Conservation (phyloP, 2,888 invertebrate species). For the Hyalella azteca region DNA sequence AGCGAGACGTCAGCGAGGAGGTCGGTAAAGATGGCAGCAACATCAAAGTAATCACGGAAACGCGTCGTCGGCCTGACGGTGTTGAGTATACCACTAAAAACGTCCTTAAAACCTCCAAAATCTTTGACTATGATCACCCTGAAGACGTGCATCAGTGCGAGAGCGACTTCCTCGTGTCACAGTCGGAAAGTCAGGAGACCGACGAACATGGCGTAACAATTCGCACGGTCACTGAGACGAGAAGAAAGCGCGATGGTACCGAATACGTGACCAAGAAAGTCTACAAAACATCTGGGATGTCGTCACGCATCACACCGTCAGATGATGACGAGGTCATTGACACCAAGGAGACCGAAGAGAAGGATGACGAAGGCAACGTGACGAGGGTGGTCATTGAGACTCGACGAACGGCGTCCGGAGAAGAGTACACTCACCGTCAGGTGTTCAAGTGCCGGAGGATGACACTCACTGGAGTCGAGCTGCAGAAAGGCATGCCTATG, state of each 20-base stretch:
- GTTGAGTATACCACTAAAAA: slow-evolving; percentile 57
- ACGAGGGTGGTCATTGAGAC: slow-evolving; percentile 50
- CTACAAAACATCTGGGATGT: slow-evolving; percentile 56
- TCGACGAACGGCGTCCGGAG: slow-evolving; percentile 47
- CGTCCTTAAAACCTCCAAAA: slow-evolving; percentile 55
- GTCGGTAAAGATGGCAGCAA: slow-evolving; percentile 56
- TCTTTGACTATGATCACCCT: slow-evolving; percentile 58
- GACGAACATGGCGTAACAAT: slow-evolving; percentile 56
- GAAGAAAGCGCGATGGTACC: slow-evolving; percentile 50
- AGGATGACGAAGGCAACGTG: slow-evolving; percentile 47
- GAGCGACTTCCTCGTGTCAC: slow-evolving; percentile 50
- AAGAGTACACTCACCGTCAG: slow-evolving; percentile 57
- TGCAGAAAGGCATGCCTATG: slow-evolving; percentile 52
- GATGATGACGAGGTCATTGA: slow-evolving; percentile 54
- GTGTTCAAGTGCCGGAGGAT: slow-evolving; percentile 53
- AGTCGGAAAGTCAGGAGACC: slow-evolving; percentile 50
- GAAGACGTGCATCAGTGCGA: slow-evolving; percentile 55
- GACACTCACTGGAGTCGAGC: slow-evolving; percentile 54
- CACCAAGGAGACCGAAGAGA: slow-evolving; percentile 54
- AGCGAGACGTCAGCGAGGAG: slow-evolving; percentile 54
- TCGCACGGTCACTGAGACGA: slow-evolving; percentile 53
- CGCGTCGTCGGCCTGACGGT: slow-evolving; percentile 55
- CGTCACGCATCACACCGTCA: slow-evolving; percentile 53
- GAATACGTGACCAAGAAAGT: slow-evolving; percentile 58
- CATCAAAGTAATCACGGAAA: slow-evolving; percentile 57